These are phyloP conservation scores for Callosobruchus maculatus DNA, from an alignment of 2,888 invertebrate species.

Conservation along the genomic window DNA sequence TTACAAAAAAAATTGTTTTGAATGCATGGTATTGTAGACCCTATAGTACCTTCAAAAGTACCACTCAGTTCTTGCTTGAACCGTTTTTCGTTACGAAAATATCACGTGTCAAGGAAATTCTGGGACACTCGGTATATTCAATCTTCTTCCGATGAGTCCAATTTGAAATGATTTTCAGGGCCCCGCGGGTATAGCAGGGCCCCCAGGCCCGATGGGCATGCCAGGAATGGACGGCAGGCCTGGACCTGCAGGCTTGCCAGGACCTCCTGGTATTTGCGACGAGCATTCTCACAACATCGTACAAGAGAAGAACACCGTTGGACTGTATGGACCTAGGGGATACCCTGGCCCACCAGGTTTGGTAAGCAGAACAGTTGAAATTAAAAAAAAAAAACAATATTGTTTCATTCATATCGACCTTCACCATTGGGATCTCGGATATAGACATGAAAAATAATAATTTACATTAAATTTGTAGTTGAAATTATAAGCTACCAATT, in stretches of 20 bases:
- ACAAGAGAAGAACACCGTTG: slow-evolving; percentile 40
- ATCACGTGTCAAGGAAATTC: too few relatives aligned
- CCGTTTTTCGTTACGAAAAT: too few relatives aligned
- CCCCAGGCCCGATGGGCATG: slow-evolving; percentile 32
- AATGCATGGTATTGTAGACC: too few relatives aligned
- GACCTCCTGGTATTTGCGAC: slow-evolving; percentile 51
- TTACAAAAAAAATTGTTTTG: too few relatives aligned
- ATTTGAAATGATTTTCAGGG: slow-evolving; percentile 16
- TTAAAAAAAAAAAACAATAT: too few relatives aligned
- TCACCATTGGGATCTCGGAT: too few relatives aligned
- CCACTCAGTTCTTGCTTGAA: too few relatives aligned
- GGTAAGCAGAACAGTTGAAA: slow-evolving; percentile 39
- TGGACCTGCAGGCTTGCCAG: slow-evolving; percentile 44
- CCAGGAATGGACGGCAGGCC: slow-evolving; percentile 36
- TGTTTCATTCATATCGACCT: too few relatives aligned
- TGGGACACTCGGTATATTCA: neutral
- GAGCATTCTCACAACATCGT: slow-evolving; percentile 35
- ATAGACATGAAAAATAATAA: too few relatives aligned
- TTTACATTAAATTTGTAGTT: neutral
- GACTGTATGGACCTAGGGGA: slow-evolving; percentile 54
- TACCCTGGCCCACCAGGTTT: slow-evolving; percentile 55
- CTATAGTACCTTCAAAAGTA: too few relatives aligned
- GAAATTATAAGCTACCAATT: too few relatives aligned
- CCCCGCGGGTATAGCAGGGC: slow-evolving; percentile 43
- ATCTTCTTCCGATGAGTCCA: neutral